phyloP scores from a whole-genome alignment of 2,797 vertebrate species.

The Enteromius mattozi region DNA sequence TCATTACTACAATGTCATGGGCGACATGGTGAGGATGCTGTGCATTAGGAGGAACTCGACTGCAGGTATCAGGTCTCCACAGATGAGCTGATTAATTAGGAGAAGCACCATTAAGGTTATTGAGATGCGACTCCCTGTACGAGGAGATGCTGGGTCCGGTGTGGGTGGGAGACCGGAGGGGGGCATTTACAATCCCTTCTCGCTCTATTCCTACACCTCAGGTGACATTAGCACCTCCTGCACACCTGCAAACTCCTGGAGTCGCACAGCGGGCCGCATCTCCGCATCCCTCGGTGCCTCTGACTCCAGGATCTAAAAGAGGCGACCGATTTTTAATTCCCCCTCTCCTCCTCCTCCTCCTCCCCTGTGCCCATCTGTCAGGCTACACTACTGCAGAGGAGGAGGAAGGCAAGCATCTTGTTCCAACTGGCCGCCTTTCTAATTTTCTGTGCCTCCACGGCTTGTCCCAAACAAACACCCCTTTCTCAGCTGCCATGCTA shows the following conservation, averaged over 20 bases:
- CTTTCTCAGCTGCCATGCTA: slow-evolving; percentile 75
- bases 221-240: slow-evolving; percentile 71
- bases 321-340: slow-evolving; percentile 77
- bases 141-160: slow-evolving; percentile 39
- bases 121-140: slow-evolving; percentile 68
- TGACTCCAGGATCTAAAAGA: slow-evolving; percentile 72
- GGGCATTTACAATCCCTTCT: slow-evolving; percentile 24
- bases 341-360: slow-evolving; percentile 67
- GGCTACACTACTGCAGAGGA: slow-evolving; percentile 73
- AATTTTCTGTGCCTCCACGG: slow-evolving; percentile 80
- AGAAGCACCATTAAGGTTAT: slow-evolving; percentile 80
- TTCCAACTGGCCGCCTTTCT: slow-evolving; percentile 81
- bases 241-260: slow-evolving; percentile 64
- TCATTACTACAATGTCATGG: slow-evolving; percentile 82
- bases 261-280: slow-evolving; percentile 71
- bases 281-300: slow-evolving; percentile 67
- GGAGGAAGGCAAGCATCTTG: slow-evolving; percentile 74
- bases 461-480: slow-evolving; percentile 81
- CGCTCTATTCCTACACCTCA: slow-evolving; percentile 59
- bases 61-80: slow-evolving; percentile 77
- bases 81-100: slow-evolving; percentile 83
- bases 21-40: slow-evolving; percentile 74
- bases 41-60: slow-evolving; percentile 67
- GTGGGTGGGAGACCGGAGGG: slow-evolving; percentile 28
- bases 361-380: slow-evolving; percentile 79